Conservation (phyloP, 2,797 vertebrate species). For the Lycodopsis pacificus region DNA sequence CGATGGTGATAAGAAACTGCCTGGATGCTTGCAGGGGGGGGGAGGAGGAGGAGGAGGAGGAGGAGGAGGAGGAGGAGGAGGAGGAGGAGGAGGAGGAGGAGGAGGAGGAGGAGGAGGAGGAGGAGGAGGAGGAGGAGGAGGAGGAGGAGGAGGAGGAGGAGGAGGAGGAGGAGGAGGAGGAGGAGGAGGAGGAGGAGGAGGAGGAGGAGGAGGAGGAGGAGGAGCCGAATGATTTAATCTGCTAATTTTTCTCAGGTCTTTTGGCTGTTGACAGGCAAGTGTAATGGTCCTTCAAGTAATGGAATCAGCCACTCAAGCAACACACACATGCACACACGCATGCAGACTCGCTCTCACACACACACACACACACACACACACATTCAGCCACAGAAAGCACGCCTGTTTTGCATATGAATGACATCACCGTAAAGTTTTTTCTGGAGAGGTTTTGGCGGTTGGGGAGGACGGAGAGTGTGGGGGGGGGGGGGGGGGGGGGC, state of each 20-base stretch:
- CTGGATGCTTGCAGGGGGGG: slow-evolving; percentile 5
- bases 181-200: slow-evolving; percentile 2
- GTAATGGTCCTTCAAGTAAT: slow-evolving; percentile 85
- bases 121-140: slow-evolving; percentile 3
- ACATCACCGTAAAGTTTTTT: slow-evolving; percentile 77
- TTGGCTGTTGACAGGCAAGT: slow-evolving; percentile 83
- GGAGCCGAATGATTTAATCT: slow-evolving; percentile 77
- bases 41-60: slow-evolving; percentile 9
- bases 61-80: slow-evolving; percentile 1
- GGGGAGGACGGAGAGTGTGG: slow-evolving; percentile 52
- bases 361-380: slow-evolving; percentile 67
- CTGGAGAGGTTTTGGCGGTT: slow-evolving; percentile 69
- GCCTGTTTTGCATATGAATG: slow-evolving; percentile 84
- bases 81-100: slow-evolving; percentile 8
- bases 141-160: slow-evolving; percentile 7
- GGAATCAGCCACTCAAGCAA: slow-evolving; percentile 84
- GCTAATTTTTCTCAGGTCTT: slow-evolving; percentile 82
- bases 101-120: slow-evolving; percentile 6
- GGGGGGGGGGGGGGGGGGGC: slow-evolving; percentile 34
- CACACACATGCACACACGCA: slow-evolving; percentile 58
- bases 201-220: slow-evolving; percentile 33
- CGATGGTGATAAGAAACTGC: background rate
- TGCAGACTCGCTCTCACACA: slow-evolving; percentile 52
- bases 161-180: slow-evolving; percentile 5
- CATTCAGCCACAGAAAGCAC: slow-evolving; percentile 73